These are phyloP conservation scores for Trichoplusia ni DNA, from an alignment of 1,140 invertebrate species.

Conservation along the genomic window DNA sequence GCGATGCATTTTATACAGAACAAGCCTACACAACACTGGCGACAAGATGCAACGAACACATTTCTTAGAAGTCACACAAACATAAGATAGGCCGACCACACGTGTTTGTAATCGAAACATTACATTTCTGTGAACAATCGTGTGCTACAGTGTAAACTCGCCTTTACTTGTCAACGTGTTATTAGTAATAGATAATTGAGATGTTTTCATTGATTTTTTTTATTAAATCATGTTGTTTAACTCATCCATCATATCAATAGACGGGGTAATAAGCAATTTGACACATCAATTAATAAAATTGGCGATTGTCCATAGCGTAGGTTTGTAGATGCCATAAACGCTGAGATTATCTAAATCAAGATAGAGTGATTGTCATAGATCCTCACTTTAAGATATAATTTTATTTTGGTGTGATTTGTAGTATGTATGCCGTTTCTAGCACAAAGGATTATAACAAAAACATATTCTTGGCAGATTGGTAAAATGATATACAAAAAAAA, in stretches of 20 bases:
- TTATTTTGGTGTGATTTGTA: no score
- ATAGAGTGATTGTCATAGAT: no score
- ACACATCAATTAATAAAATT: conserved; percentile 15
- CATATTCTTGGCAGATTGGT: no score
- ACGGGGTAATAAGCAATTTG: conserved; percentile 5
- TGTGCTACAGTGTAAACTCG: conserved; percentile 10
- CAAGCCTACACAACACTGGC: not conserved
- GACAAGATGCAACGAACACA: conserved; percentile 4
- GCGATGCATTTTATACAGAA: not conserved
- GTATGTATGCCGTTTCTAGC: no score
- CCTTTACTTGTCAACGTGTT: conserved; percentile 12
- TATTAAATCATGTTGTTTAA: not conserved
- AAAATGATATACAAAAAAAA: no score
- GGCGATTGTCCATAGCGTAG: not conserved
- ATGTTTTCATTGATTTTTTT: conserved; percentile 21
- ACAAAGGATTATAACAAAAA: no score
- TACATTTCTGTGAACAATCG: conserved; percentile 9
- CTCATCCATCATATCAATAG: conserved; percentile 1
- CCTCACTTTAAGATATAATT: no score
- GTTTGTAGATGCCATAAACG: not conserved
- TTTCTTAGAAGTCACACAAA: conserved; percentile 15
- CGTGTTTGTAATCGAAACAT: conserved; percentile 18
- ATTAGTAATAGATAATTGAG: conserved; percentile 13
- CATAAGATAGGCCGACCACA: not conserved
- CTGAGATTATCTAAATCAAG: no score